phyloP scores from a whole-genome alignment of 2,797 vertebrate species.

The Hemitrygon akajei region DNA sequence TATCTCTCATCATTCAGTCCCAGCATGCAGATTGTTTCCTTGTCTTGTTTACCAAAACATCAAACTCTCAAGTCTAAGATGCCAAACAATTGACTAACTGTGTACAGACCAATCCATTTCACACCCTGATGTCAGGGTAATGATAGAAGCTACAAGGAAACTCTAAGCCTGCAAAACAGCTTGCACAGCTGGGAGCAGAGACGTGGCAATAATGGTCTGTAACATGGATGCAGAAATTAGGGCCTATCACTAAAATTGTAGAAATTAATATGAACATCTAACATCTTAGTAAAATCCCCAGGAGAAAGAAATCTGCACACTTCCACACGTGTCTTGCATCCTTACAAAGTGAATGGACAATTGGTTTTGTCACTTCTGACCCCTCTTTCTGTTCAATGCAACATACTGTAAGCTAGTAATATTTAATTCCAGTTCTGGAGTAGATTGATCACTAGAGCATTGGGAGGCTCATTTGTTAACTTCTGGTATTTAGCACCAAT shows the following conservation, averaged over 20 bases:
- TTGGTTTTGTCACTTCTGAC: neutral
- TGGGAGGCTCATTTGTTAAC: neutral
- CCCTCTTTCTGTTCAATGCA: neutral
- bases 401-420: neutral
- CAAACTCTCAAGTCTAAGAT: neutral
- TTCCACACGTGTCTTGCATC: neutral
- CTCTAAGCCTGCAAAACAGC: too few species aligned
- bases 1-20: neutral
- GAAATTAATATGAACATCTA: neutral
- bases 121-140: too few species aligned
- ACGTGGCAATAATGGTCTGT: too few species aligned
- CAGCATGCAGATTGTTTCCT: neutral
- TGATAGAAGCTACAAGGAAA: too few species aligned
- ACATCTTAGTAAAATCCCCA: neutral
- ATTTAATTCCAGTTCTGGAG: neutral
- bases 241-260: neutral
- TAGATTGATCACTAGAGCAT: neutral
- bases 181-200: too few species aligned
- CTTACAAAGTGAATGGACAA: neutral
- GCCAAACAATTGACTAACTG: neutral
- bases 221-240: too few species aligned
- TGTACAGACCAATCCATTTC: too few species aligned
- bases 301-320: neutral
- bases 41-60: neutral
- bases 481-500: neutral